Percentiles rank a stretch among this genome's conserved stretches.
These are phyloP conservation scores for Chrysolina haemoptera DNA, from an alignment of 2,888 invertebrate genomes.

Conservation along the genomic window DNA sequence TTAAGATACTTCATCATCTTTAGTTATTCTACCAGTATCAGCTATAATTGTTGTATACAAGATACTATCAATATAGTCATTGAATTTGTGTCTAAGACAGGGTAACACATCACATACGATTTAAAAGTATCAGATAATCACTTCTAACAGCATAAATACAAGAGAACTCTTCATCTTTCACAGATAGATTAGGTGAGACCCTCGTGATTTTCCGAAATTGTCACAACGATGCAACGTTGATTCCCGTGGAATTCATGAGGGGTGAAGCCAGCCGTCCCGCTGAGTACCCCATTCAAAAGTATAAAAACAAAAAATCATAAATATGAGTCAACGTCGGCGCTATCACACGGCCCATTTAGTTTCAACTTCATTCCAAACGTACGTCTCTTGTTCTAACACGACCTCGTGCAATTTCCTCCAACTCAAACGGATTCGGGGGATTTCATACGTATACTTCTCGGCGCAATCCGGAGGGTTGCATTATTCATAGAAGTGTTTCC, in stretches of 20 bases:
- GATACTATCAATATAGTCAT: no score
- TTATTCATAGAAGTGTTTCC: slow-evolving; percentile 45
- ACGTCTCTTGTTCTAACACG: slow-evolving; percentile 51
- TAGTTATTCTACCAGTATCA: no score
- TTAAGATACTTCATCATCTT: no score
- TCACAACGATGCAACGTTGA: not conserved
- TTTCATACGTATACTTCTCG: slow-evolving; percentile 33
- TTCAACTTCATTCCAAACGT: slow-evolving; percentile 64
- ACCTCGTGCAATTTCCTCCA: slow-evolving; percentile 43
- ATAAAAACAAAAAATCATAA: slow-evolving; percentile 62
- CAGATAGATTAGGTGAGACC: no score
- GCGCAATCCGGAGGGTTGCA: slow-evolving; percentile 35
- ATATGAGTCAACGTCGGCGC: slow-evolving; percentile 69
- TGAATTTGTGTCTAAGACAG: no score
- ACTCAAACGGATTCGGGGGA: slow-evolving; percentile 36
- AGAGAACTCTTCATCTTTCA: no score
- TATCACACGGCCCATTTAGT: slow-evolving; percentile 70
- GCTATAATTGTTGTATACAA: no score
- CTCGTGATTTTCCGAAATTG: not conserved
- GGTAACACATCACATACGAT: no score
- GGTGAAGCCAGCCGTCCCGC: slow-evolving; percentile 37
- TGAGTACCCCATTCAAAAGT: slow-evolving; percentile 37
- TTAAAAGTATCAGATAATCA: no score
- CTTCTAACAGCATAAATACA: no score
- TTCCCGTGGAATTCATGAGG: slow-evolving; percentile 23